Base-by-base conservation (phyloP, 2,113 vertebrate species). In the Pitta sordida region DNA sequence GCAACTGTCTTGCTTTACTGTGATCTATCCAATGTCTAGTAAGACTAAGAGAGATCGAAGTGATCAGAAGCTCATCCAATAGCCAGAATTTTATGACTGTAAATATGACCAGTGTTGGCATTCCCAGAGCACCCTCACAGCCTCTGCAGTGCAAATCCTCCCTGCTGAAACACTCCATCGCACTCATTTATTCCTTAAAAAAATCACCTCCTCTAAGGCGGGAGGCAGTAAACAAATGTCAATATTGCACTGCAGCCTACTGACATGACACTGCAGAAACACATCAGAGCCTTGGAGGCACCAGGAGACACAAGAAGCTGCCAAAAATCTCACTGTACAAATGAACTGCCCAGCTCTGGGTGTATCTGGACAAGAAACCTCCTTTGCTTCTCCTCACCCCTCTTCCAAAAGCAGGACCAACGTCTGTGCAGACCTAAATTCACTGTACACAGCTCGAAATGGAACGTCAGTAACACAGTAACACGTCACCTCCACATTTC, bases 61-160 rank as follows among this genome's bases (percentile, higher is more conserved):
- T 90, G 96, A 96, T 97, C 88, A 97, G 96, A 91, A 96, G 74
- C 93, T 91, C 18, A 3, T 86, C 93, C 95, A 95, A 95, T 34
- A 96, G 86, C 51, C 95, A 96, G 86, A 94, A 94, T 97, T 95
- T 96, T 93, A 95, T 92, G 71, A 89, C 82, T 95, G 81, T 91
- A 90, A 95, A 92, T 93, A 95, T 92, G 81, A 93, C 73, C n/a
- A 4, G 26, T 4, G 7, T 56, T 10, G 12, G 87, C 88, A 87
- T 87, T 96, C 67, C 94, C 82, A 95, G 83, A 41, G 77, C 87
- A 85, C 1, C 69, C 93, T 86, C 48, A 9, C 75, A 94, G 91
- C 91, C 86, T 69, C 6, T 58, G 90, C 86, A 64, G 83, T 64
- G 89, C 58, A 91, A 97, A 96, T 90, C 86, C 82, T 93, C 55